phyloP scores from a whole-genome alignment of 2,888 invertebrate species.

The Cheilosia pagana region DNA sequence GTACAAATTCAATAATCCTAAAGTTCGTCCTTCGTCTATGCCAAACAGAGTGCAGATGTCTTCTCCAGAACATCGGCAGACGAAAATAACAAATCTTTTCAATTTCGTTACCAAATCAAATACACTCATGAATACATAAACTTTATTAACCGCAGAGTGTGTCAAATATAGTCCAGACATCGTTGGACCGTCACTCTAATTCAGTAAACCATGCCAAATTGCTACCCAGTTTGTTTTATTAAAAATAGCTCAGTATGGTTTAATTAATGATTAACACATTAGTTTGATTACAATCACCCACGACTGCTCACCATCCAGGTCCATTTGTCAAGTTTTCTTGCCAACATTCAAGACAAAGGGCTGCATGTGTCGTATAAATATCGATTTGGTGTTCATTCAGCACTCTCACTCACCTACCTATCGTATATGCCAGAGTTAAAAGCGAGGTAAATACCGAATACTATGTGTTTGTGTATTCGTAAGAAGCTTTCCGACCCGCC shows the following conservation, averaged over 20 bases:
- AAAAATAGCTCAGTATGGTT: conserved; percentile 38
- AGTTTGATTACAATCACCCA: conserved; percentile 53
- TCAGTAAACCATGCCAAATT: conserved; percentile 1
- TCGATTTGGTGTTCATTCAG: conserved; percentile 70
- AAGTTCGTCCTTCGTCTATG: too few relatives aligned
- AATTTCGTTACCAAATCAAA: not conserved
- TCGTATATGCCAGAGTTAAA: conserved; percentile 11
- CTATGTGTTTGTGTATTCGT: conserved; percentile 1
- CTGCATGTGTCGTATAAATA: conserved; percentile 57
- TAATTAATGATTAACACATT: conserved; percentile 65
- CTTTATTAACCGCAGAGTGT: not conserved
- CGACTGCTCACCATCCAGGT: conserved; percentile 18
- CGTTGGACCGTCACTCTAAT: not conserved
- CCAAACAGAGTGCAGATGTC: too few relatives aligned
- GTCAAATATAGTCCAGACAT: conserved; percentile 9
- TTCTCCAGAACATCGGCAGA: too few relatives aligned
- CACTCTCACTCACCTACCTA: conserved; percentile 52
- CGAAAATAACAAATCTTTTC: not conserved
- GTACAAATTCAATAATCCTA: too few relatives aligned
- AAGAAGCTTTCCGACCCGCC: conserved; percentile 36
- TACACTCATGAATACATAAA: conserved; percentile 1
- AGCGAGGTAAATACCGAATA: conserved; percentile 15
- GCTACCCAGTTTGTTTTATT: conserved; percentile 19
- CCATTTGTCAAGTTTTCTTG: conserved; percentile 41
- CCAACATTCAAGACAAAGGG: conserved; percentile 53